These are phyloP conservation scores for Orthochromis malagaraziensis DNA, from an alignment of 2,113 vertebrate genomes.

Conservation along the genomic window DNA sequence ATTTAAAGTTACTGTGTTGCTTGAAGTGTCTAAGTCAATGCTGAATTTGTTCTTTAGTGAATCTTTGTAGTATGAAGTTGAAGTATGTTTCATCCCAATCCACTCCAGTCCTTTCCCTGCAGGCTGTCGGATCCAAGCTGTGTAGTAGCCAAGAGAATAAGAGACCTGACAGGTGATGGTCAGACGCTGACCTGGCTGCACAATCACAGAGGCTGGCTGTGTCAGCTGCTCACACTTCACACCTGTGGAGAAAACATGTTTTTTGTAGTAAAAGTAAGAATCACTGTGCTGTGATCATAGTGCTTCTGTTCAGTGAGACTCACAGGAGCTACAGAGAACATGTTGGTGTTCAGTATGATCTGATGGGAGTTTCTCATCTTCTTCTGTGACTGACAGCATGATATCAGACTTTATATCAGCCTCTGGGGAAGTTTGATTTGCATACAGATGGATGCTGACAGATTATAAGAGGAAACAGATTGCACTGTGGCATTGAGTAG, in stretches of 20 bases:
- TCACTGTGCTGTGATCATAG: background rate
- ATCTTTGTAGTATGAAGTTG: background rate
- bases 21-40: accelerated
- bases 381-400: background rate
- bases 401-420: background rate
- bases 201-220: accelerated
- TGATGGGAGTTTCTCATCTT: accelerated
- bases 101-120: background rate
- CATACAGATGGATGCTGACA: background rate
- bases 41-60: accelerated
- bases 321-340: background rate
- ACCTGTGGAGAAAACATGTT: background rate
- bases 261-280: background rate
- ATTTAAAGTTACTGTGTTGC: accelerated
- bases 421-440: background rate
- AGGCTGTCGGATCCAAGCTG: accelerated
- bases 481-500: accelerated
- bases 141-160: accelerated
- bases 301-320: accelerated
- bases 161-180: background rate
- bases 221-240: background rate
- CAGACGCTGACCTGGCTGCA: background rate
- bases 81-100: background rate
- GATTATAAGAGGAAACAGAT: background rate
- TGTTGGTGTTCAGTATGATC: accelerated